Evolutionary conservation across 92 coral and sea anemone species (phyloP).

Genomic region (Zoanthus sansibaricus): DNA sequence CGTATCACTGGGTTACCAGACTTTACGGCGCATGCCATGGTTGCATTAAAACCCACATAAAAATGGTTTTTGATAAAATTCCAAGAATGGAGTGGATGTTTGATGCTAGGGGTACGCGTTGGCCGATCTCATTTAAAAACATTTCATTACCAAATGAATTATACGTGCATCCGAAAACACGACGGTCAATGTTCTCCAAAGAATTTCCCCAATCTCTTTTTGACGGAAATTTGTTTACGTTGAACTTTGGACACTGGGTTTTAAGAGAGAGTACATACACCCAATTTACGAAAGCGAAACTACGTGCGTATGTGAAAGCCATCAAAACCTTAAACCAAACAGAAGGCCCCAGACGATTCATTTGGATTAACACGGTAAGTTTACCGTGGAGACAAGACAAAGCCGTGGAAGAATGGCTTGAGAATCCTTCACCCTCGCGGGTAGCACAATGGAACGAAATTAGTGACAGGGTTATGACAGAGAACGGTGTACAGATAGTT

Average conservation of each 20-base stretch:
- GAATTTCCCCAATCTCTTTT: constrained; percentile 79
- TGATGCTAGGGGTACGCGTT: constrained; percentile 99
- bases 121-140: constrained; percentile 94
- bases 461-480: constrained; percentile 75
- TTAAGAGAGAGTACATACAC: constrained; percentile 87
- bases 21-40: constrained; percentile 91
- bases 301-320: constrained; percentile 80
- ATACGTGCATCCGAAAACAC: constrained; percentile 84
- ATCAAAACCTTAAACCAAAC: constrained; percentile 75
- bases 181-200: constrained; percentile 92
- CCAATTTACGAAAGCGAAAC: constrained; percentile 71
- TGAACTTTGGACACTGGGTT: constrained; percentile 99
- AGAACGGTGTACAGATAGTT: constrained; percentile 82
- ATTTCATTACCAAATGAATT: constrained; percentile 85
- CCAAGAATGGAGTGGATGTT: constrained; percentile 99
- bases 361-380: constrained; percentile 96
- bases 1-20: constrained; percentile 98
- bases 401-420: constrained; percentile 90
- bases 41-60: constrained; percentile 92
- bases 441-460: constrained; percentile 82
- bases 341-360: constrained; percentile 62
- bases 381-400: constrained; percentile 94
- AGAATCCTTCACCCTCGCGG: constrained; percentile 94
- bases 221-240: constrained; percentile 81
- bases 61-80: constrained; percentile 91